These are phyloP conservation scores for Urocitellus parryii DNA, from an alignment of 2,113 vertebrate genomes.

Conservation along the genomic window DNA sequence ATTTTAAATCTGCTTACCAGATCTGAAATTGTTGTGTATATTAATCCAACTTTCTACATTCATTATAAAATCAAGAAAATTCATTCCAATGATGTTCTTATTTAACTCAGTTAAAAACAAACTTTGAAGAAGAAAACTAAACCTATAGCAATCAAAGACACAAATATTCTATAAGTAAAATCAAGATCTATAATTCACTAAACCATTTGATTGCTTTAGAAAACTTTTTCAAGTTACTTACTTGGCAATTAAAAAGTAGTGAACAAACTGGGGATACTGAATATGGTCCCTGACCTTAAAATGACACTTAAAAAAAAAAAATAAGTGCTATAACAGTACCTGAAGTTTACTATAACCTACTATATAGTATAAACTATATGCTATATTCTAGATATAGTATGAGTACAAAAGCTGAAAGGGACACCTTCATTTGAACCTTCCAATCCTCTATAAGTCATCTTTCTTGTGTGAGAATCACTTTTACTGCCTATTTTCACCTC, in stretches of 20 bases:
- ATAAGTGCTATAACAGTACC: neutral
- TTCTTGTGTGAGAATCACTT: neutral
- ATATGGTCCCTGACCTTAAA: neutral
- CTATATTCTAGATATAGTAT: neutral
- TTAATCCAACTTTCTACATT: neutral
- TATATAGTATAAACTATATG: too few species aligned
- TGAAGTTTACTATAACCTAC: neutral
- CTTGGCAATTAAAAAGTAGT: neutral
- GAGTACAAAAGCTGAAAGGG: neutral
- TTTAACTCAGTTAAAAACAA: neutral
- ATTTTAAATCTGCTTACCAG: neutral
- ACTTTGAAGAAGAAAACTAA: neutral
- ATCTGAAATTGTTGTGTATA: neutral
- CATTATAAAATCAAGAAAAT: conserved; percentile 1
- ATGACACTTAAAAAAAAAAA: neutral
- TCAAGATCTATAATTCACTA: neutral
- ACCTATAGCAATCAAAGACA: neutral
- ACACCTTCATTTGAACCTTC: neutral
- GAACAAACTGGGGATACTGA: neutral
- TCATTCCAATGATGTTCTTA: conserved; percentile 25
- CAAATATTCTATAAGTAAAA: conserved; percentile 18
- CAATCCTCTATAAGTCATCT: neutral
- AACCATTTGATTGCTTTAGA: neutral
- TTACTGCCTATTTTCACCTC: neutral
- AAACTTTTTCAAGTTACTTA: conserved; percentile 10